Conservation (phyloP, 2,888 invertebrate species). For the Cynaeus angustus region DNA sequence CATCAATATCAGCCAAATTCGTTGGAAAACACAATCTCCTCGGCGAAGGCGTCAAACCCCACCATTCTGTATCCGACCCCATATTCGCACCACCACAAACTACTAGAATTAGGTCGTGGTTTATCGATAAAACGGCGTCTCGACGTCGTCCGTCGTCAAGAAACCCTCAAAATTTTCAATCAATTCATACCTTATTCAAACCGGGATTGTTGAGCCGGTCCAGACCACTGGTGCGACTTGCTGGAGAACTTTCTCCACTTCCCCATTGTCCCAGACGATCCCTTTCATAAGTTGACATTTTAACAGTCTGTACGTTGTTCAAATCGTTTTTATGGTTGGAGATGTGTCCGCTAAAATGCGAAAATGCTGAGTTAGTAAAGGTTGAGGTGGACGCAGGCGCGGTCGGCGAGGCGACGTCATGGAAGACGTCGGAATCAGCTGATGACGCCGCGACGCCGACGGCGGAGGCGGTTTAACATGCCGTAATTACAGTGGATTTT, state of each 20-base stretch:
- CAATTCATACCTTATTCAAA: conserved; percentile 62
- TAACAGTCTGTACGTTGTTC: conserved; percentile 7
- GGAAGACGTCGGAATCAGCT: conserved; percentile 34
- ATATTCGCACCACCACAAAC: conserved; percentile 7
- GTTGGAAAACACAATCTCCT: conserved; percentile 49
- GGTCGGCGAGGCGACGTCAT: conserved; percentile 35
- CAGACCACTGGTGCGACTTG: conserved; percentile 58
- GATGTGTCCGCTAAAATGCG: conserved; percentile 27
- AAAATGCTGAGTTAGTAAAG: background rate
- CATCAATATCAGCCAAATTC: conserved; percentile 55
- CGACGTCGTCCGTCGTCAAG: conserved; percentile 20
- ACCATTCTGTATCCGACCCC: conserved; percentile 50
- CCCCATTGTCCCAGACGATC: conserved; percentile 64
- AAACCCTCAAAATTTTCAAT: conserved; percentile 12
- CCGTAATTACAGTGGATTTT: too few species aligned
- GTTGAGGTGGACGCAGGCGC: conserved; percentile 42
- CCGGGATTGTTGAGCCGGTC: conserved; percentile 59
- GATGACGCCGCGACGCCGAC: conserved; percentile 33
- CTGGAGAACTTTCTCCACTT: conserved; percentile 58
- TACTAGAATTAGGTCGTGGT: conserved; percentile 19
- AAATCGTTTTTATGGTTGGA: background rate
- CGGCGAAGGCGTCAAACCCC: conserved; percentile 53
- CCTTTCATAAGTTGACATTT: conserved; percentile 56
- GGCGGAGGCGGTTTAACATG: too few species aligned
- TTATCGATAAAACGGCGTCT: conserved; percentile 32